phyloP scores from a whole-genome alignment of 2,888 invertebrate genomes.

The Eupithecia abbreviata region DNA sequence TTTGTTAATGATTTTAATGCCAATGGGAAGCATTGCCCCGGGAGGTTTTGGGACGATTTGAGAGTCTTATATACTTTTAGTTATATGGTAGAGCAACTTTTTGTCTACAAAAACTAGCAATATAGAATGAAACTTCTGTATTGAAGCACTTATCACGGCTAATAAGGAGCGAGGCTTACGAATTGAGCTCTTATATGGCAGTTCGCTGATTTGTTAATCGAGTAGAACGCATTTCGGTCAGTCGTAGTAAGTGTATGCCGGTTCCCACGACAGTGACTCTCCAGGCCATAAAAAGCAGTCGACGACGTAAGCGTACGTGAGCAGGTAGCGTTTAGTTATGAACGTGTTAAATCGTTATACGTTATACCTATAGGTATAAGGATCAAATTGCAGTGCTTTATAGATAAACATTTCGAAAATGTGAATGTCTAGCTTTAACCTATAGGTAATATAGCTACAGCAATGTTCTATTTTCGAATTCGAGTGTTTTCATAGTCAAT shows the following conservation, averaged over 20 bases:
- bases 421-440: slow-evolving; percentile 25
- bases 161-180: slow-evolving; percentile 43
- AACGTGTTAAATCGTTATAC: slow-evolving; percentile 60
- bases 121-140: background rate
- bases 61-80: background rate
- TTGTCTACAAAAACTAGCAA: background rate
- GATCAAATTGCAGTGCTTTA: slow-evolving; percentile 40
- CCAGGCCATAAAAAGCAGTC: slow-evolving; percentile 80
- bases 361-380: slow-evolving; percentile 54
- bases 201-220: slow-evolving; percentile 77
- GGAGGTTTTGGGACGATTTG: background rate
- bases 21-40: background rate
- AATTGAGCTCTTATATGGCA: slow-evolving; percentile 70
- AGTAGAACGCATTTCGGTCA: slow-evolving; percentile 83
- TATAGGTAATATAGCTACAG: background rate
- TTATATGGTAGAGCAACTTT: background rate
- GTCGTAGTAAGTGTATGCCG: slow-evolving; percentile 82
- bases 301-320: slow-evolving; percentile 79
- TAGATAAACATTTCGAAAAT: slow-evolving; percentile 56
- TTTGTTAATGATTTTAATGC: slow-evolving; percentile 29
- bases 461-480: slow-evolving; percentile 31
- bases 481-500: slow-evolving; percentile 30
- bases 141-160: background rate
- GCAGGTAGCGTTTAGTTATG: slow-evolving; percentile 73
- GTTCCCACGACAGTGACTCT: slow-evolving; percentile 82